phyloP scores from a whole-genome alignment of 2,113 vertebrate species.

The Sinocyclocheilus grahami region DNA sequence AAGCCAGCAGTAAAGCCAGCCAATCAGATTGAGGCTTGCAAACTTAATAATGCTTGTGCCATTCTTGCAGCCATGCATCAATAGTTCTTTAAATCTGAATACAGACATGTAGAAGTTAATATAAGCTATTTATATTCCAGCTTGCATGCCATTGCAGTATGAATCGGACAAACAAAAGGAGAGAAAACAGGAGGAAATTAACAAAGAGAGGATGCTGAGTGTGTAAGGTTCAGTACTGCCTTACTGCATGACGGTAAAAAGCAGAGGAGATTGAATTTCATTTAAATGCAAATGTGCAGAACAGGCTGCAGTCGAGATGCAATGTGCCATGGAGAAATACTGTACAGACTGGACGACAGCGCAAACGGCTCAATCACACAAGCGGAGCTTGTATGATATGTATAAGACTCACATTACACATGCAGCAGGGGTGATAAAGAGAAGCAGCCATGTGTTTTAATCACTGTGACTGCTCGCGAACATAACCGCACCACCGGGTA shows the following conservation, averaged over 20 bases:
- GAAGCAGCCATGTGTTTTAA: slow-evolving; percentile 35
- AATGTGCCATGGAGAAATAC: slow-evolving; percentile 3
- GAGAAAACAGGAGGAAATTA: not conserved
- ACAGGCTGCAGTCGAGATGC: slow-evolving; percentile 18
- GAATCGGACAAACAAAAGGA: not conserved
- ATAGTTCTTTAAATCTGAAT: not conserved
- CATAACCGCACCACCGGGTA: not conserved
- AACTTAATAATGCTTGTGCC: not conserved
- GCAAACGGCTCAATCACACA: not conserved
- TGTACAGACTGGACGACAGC: not conserved
- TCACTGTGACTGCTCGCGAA: slow-evolving; percentile 2
- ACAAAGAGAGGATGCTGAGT: not conserved
- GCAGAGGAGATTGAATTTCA: slow-evolving; percentile 41
- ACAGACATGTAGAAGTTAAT: not conserved
- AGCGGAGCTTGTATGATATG: slow-evolving; percentile 1
- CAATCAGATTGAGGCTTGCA: not conserved
- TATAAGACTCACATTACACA: not conserved
- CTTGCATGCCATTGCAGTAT: not conserved
- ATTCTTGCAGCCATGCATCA: not conserved
- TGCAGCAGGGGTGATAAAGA: slow-evolving; percentile 23
- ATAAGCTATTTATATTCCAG: slow-evolving; percentile 16
- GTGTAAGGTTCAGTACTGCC: not conserved
- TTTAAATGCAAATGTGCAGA: slow-evolving; percentile 53
- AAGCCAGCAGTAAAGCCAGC: not conserved
- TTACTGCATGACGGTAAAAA: slow-evolving; percentile 36